phyloP scores from a whole-genome alignment of 2,113 vertebrate genomes.

The Campylorhamphus procurvoides region DNA sequence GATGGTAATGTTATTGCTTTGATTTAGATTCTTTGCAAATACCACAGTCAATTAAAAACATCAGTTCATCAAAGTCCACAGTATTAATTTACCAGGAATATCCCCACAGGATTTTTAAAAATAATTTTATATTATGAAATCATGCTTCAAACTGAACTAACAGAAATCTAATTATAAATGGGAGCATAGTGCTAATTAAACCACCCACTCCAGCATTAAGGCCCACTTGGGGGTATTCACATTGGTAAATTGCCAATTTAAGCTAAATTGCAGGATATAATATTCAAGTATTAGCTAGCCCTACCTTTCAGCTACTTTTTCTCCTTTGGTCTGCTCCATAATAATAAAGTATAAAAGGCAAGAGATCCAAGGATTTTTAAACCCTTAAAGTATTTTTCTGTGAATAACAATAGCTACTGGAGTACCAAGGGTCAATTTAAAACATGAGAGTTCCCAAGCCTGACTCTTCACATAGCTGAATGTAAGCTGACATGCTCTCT shows the following conservation, averaged over 20 bases:
- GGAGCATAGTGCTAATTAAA: constrained; percentile 74
- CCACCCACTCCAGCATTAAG: constrained; percentile 66
- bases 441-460: not conserved
- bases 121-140: constrained; percentile 73
- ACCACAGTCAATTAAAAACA: constrained; percentile 71
- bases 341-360: not conserved
- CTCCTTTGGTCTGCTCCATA: not conserved
- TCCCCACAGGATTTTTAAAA: constrained; percentile 71
- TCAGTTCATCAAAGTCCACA: constrained; percentile 74
- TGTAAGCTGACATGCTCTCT: not conserved
- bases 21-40: constrained; percentile 62
- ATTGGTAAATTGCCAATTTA: constrained; percentile 69
- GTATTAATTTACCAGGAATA: constrained; percentile 70
- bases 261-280: constrained; percentile 39
- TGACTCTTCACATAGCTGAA: not conserved
- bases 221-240: constrained; percentile 56
- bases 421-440: not conserved
- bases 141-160: constrained; percentile 68
- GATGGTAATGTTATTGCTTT: constrained; percentile 22
- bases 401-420: not conserved
- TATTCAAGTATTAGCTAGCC: not conserved
- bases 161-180: constrained; percentile 73
- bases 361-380: not conserved
- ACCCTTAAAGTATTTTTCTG: not conserved
- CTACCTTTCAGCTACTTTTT: not conserved